phyloP scores from a whole-genome alignment of 2,888 invertebrate genomes.

The Caenorhabditis auriculariae region DNA sequence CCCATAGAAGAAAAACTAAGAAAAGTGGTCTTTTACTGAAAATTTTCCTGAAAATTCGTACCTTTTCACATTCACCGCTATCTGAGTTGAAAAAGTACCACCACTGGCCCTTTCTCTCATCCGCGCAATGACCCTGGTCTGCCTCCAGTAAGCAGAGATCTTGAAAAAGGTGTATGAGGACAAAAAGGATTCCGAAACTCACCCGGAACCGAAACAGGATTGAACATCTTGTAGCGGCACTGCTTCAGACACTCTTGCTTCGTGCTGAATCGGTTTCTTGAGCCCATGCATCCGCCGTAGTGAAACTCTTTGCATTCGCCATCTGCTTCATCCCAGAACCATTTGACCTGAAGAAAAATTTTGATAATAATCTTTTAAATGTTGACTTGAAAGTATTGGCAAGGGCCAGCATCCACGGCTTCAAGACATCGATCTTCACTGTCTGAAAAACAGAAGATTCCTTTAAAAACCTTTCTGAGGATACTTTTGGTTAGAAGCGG shows the following conservation, averaged over 20 bases:
- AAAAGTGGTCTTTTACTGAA: neutral
- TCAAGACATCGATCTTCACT: slow-evolving; percentile 36
- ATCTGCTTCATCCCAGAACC: slow-evolving; percentile 53
- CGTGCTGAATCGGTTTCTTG: slow-evolving; percentile 48
- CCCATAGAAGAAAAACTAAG: slow-evolving; percentile 52
- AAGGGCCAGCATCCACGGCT: slow-evolving; percentile 52
- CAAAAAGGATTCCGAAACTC: neutral
- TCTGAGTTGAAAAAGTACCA: slow-evolving; percentile 55
- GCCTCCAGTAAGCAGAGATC: slow-evolving; percentile 54
- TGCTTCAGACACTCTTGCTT: slow-evolving; percentile 55
- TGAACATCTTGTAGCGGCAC: slow-evolving; percentile 57
- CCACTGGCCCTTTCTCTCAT: slow-evolving; percentile 46
- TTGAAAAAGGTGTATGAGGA: slow-evolving; percentile 5
- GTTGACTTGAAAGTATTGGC: slow-evolving; percentile 45
- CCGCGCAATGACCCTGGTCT: slow-evolving; percentile 55
- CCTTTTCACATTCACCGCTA: slow-evolving; percentile 46
- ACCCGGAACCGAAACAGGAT: slow-evolving; percentile 55
- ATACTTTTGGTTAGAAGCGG: slow-evolving; percentile 16
- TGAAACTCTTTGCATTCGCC: slow-evolving; percentile 56
- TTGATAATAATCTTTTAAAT: neutral
- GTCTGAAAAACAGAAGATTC: slow-evolving; percentile 9
- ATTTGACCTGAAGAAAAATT: slow-evolving; percentile 31
- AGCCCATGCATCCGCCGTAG: slow-evolving; percentile 60
- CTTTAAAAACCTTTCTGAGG: neutral
- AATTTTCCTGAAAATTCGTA: slow-evolving; percentile 2